Conservation (phyloP, 1,140 invertebrate species). For the Calliphora vicina region DNA sequence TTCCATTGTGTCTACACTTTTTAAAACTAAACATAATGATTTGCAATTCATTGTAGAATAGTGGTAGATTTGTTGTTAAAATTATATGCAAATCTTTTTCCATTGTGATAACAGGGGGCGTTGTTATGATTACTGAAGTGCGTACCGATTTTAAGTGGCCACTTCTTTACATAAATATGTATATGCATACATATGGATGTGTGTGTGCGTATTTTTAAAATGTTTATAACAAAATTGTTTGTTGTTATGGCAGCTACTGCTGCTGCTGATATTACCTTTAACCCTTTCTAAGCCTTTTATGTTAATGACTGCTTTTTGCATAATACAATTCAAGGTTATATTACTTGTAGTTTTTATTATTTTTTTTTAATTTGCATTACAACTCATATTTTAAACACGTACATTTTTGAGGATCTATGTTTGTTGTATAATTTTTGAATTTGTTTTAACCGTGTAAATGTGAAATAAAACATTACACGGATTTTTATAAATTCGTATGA, state of each 20-base stretch:
- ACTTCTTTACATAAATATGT: not conserved
- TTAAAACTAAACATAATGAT: no score
- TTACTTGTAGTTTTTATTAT: not conserved
- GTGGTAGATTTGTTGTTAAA: no score
- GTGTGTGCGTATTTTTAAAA: not conserved
- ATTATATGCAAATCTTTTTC: no score
- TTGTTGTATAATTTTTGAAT: not conserved
- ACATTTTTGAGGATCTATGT: not conserved
- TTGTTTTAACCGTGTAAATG: no score
- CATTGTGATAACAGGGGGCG: no score
- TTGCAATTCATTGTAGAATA: no score
- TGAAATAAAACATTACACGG: not conserved
- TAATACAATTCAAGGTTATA: not conserved
- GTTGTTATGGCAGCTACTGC: no score
- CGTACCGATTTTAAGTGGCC: no score
- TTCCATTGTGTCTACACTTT: no score
- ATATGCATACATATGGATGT: not conserved
- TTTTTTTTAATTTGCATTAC: not conserved
- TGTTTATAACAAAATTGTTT: no score
- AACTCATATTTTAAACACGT: not conserved
- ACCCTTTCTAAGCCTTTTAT: not conserved
- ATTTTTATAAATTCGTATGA: not conserved
- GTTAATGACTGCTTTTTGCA: not conserved
- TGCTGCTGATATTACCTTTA: not conserved
- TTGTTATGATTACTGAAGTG: no score